Evolutionary conservation across 2,888 invertebrate genomes (phyloP).

Genomic region (Kuschelorhynchus macadamiae): DNA sequence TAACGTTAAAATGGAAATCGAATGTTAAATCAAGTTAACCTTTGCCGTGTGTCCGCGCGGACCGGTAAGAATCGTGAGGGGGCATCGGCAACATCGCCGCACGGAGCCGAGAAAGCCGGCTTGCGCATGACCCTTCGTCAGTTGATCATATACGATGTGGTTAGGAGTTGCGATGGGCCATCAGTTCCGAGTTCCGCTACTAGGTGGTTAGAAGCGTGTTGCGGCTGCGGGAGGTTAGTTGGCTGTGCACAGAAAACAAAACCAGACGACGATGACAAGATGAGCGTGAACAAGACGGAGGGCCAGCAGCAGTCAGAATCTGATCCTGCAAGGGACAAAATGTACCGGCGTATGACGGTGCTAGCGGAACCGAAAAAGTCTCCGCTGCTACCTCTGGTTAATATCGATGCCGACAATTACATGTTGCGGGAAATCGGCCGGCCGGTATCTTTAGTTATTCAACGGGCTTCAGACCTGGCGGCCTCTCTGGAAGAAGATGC

Average conservation of each 20-base stretch:
- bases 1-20: slow-evolving; percentile 42
- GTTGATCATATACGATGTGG: slow-evolving; percentile 46
- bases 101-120: slow-evolving; percentile 37
- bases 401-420: slow-evolving; percentile 72
- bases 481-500: slow-evolving; percentile 32
- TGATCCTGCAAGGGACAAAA: slow-evolving; percentile 53
- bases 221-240: slow-evolving; percentile 40
- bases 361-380: slow-evolving; percentile 61
- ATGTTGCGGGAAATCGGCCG: slow-evolving; percentile 69
- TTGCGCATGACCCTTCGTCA: slow-evolving; percentile 48
- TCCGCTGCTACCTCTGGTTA: slow-evolving; percentile 64
- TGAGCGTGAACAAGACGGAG: slow-evolving; percentile 63
- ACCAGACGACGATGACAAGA: slow-evolving; percentile 58
- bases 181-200: slow-evolving; percentile 55
- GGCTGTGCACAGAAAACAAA: slow-evolving; percentile 39
- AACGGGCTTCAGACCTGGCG: slow-evolving; percentile 34
- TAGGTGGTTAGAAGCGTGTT: slow-evolving; percentile 51
- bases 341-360: slow-evolving; percentile 67
- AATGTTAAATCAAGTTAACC: slow-evolving; percentile 47
- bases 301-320: slow-evolving; percentile 54
- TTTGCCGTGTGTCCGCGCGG: slow-evolving; percentile 29
- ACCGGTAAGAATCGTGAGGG: slow-evolving; percentile 44
- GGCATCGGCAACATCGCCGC: slow-evolving; percentile 48
- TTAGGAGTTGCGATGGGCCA: slow-evolving; percentile 34
- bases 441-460: slow-evolving; percentile 53